A percentile compares a stretch with the other conserved stretches of the same genome.
Conservation (phyloP, 2,888 invertebrate species). For the Ellobium chinense region DNA sequence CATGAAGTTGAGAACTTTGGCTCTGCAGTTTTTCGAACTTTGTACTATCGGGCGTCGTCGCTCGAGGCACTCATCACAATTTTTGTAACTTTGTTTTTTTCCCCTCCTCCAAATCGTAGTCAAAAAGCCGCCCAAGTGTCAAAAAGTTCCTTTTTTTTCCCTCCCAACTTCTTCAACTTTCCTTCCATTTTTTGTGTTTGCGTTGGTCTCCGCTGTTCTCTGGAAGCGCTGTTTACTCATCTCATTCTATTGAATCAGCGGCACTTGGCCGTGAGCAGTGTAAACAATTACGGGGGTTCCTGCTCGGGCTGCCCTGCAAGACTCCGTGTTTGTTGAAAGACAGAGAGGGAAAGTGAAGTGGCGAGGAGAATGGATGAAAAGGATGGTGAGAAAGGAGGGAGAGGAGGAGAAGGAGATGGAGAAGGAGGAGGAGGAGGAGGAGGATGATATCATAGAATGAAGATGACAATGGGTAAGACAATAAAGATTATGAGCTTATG, state of each 20-base stretch:
- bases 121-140: conserved; percentile 12
- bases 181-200: not conserved
- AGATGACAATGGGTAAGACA: not conserved
- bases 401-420: not conserved
- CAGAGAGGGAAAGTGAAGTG: conserved; percentile 20
- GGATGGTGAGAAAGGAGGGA: conserved; percentile 29
- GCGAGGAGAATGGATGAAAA: not conserved
- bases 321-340: conserved; percentile 24
- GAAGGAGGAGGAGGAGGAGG: not conserved
- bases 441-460: not conserved
- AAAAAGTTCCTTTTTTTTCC: not conserved
- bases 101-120: not conserved
- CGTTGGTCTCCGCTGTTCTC: not conserved
- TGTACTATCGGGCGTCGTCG: not conserved
- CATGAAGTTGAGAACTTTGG: too few species aligned
- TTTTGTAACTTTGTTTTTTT: conserved; percentile 8
- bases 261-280: conserved; percentile 32
- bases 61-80: too few species aligned
- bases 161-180: not conserved
- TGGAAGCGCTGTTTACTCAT: conserved; percentile 26
- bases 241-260: conserved; percentile 41
- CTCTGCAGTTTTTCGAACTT: not conserved
- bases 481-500: too few species aligned
- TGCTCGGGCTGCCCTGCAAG: not conserved
- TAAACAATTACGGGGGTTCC: conserved; percentile 11